Percentiles rank a stretch among this genome's conserved stretches.
phyloP scores from a whole-genome alignment of 2,797 vertebrate species.

The Falco naumanni region DNA sequence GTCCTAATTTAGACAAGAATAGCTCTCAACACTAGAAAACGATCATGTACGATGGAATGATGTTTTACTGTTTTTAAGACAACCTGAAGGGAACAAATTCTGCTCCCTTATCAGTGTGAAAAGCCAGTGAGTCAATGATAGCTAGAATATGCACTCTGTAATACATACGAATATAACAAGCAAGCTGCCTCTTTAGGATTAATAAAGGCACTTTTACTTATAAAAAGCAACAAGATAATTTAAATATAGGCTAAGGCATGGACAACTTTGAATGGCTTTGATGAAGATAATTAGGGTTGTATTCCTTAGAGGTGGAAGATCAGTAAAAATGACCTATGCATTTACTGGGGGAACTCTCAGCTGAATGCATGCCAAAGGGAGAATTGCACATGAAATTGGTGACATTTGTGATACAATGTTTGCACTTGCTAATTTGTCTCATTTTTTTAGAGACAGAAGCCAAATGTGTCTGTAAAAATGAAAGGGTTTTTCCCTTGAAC shows the following conservation, averaged over 20 bases:
- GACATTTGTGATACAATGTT: background rate
- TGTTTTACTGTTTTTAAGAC: background rate
- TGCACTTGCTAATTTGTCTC: background rate
- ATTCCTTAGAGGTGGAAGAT: constrained; percentile 4
- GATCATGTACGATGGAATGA: background rate
- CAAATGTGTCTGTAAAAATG: background rate
- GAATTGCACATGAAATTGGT: background rate
- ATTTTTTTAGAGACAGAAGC: background rate
- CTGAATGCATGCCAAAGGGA: background rate
- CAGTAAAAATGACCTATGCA: background rate
- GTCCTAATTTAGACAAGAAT: background rate
- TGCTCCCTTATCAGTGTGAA: background rate
- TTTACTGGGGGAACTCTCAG: background rate
- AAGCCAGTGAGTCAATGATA: background rate
- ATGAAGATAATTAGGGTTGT: constrained; percentile 21
- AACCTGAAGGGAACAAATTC: background rate
- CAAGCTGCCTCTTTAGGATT: background rate
- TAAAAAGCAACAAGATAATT: background rate
- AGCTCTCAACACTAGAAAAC: background rate
- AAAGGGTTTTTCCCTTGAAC: background rate
- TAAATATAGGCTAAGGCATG: background rate
- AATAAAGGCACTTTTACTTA: constrained; percentile 9
- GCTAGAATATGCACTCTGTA: background rate
- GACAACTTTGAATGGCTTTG: background rate
- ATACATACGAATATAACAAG: background rate